Conservation (phyloP, 23 tunicate genomes). For the Ascidia mentula region DNA sequence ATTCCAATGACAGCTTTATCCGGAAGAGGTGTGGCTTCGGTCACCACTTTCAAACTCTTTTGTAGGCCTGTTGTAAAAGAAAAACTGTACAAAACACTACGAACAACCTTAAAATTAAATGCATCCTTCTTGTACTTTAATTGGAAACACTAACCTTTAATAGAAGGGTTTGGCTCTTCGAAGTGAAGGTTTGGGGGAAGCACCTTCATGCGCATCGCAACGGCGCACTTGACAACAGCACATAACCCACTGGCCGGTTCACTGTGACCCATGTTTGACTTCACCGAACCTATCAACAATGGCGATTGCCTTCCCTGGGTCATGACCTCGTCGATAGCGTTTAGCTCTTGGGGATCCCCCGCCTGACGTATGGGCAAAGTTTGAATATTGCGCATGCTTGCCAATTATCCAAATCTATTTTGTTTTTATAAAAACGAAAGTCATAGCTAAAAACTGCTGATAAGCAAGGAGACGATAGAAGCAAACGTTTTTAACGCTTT, state of each 20-base stretch:
- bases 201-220: constrained; percentile 21
- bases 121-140: background rate
- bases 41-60: constrained; percentile 11
- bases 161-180: constrained; percentile 21
- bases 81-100: too few species aligned
- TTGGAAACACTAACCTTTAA: constrained; percentile 1
- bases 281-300: constrained; percentile 23
- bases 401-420: too few species aligned
- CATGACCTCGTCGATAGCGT: constrained; percentile 27
- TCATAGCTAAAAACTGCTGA: too few species aligned
- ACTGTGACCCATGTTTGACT: constrained; percentile 42
- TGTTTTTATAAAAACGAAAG: too few species aligned
- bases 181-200: constrained; percentile 32
- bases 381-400: too few species aligned
- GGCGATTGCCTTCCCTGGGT: constrained; percentile 11
- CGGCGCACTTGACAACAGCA: constrained; percentile 16
- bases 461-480: too few species aligned
- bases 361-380: too few species aligned
- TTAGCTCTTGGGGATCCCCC: constrained; percentile 36
- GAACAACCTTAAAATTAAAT: too few species aligned
- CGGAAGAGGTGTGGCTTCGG: constrained; percentile 15
- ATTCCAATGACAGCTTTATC: background rate
- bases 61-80: constrained; percentile 1
- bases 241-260: constrained; percentile 30
- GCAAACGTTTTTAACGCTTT: too few species aligned